phyloP scores from a whole-genome alignment of 2,113 vertebrate species.

The Pelusios castaneus region DNA sequence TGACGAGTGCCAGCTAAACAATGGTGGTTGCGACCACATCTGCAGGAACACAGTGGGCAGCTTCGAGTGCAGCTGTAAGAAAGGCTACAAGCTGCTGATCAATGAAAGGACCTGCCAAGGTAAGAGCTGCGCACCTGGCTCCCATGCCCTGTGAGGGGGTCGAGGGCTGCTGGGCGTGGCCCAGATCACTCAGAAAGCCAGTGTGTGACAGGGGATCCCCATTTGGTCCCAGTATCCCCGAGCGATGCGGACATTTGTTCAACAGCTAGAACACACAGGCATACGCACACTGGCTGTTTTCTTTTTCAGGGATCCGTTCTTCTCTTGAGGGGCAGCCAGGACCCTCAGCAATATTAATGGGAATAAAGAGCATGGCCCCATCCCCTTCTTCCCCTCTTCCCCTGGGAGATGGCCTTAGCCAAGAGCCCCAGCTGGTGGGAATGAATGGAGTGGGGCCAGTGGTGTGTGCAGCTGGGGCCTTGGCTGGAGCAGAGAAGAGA shows the following conservation, averaged over 20 bases:
- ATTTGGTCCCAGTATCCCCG: not conserved
- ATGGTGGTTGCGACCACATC: conserved; percentile 96
- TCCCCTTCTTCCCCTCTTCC: not conserved
- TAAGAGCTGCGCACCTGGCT: conserved; percentile 43
- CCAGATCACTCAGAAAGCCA: not conserved
- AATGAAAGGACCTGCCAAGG: conserved; percentile 97
- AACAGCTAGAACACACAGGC: not conserved
- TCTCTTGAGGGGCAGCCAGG: not conserved
- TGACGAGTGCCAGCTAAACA: conserved; percentile 94
- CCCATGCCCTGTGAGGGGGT: fast-evolving
- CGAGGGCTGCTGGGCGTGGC: not conserved
- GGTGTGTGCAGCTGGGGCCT: fast-evolving
- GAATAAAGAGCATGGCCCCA: not conserved
- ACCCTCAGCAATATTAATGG: fast-evolving
- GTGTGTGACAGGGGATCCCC: too few relatives aligned
- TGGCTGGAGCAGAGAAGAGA: not conserved
- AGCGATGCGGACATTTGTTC: fast-evolving
- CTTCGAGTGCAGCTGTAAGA: conserved; percentile 98
- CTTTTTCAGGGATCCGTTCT: not conserved
- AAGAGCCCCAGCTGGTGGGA: not conserved
- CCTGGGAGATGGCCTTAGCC: not conserved
- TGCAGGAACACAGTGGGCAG: conserved; percentile 97
- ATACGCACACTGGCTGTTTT: not conserved
- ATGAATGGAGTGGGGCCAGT: not conserved
- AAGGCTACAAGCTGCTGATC: conserved; percentile 97